phyloP scores from a whole-genome alignment of 2,888 invertebrate species.

The Pediacus dermestoides region DNA sequence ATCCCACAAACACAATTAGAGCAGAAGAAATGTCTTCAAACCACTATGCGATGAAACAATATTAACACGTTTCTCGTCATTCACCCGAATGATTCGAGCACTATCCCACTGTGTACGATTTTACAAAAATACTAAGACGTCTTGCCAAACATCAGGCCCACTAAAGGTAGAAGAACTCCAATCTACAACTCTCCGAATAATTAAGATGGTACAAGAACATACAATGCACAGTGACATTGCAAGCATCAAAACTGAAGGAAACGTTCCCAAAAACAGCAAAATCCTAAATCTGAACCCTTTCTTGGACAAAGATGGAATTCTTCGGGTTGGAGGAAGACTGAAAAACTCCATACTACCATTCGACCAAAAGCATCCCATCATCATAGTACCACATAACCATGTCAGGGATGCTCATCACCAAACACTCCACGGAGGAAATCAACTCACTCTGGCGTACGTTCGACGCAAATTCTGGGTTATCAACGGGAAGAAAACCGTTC shows the following conservation, averaged over 20 bases:
- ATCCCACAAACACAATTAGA: slow-evolving; percentile 1
- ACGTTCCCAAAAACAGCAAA: slow-evolving; percentile 6
- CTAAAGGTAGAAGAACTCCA: not conserved
- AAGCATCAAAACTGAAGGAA: not conserved
- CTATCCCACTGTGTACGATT: not conserved
- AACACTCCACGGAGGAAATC: slow-evolving; percentile 3
- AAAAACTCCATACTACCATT: slow-evolving; percentile 9
- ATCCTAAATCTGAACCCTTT: slow-evolving; percentile 12
- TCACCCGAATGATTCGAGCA: slow-evolving; percentile 5
- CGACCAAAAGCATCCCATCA: slow-evolving; percentile 10
- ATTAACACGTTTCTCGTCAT: slow-evolving; percentile 4
- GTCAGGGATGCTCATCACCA: not conserved
- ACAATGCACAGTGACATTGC: not conserved
- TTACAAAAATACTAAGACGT: not conserved
- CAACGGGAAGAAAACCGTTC: slow-evolving; percentile 8
- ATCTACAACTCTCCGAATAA: not conserved
- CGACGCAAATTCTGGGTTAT: slow-evolving; percentile 12
- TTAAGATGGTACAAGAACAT: not conserved
- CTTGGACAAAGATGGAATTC: slow-evolving; percentile 7
- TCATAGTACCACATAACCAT: not conserved
- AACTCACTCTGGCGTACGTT: slow-evolving; percentile 4
- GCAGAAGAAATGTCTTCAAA: not conserved
- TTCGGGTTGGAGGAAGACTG: slow-evolving; percentile 17
- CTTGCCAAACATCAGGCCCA: not conserved
- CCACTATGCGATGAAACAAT: not conserved